These are phyloP conservation scores for Stenurella melanura DNA, from an alignment of 2,888 invertebrate genomes.

Conservation along the genomic window DNA sequence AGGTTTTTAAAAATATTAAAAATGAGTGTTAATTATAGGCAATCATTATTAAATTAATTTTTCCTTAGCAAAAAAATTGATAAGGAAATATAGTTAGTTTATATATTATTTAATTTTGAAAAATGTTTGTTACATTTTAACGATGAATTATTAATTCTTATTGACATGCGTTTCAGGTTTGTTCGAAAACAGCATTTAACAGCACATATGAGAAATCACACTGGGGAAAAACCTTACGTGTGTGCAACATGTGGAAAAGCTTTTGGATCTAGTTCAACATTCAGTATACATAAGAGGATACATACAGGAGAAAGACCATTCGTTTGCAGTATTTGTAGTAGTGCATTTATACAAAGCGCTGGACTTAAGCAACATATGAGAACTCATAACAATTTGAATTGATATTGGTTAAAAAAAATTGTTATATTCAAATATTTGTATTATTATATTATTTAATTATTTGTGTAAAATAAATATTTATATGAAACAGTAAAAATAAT, in stretches of 20 bases:
- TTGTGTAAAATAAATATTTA: no score
- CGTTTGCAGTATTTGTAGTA: slow-evolving; percentile 12
- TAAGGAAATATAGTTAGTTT: no score
- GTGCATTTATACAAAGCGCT: slow-evolving; percentile 20
- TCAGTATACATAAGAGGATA: slow-evolving; percentile 15
- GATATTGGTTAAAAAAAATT: not conserved
- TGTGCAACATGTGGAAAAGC: slow-evolving; percentile 19
- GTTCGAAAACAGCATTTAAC: slow-evolving; percentile 16
- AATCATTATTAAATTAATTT: no score
- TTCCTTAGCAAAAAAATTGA: no score
- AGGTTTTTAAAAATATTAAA: no score
- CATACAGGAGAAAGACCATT: slow-evolving; percentile 15
- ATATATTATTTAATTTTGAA: no score
- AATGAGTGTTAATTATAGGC: no score
- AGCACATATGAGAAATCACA: slow-evolving; percentile 13
- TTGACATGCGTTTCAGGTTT: not conserved
- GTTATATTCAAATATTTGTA: no score
- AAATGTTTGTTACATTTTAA: no score
- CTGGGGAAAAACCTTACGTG: slow-evolving; percentile 14
- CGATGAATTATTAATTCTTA: not conserved
- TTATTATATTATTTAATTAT: no score
- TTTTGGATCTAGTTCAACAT: slow-evolving; percentile 16
- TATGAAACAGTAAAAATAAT: no score
- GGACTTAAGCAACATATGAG: slow-evolving; percentile 16
- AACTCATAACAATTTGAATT: not conserved